Evolutionary conservation across 2,113 vertebrate species (phyloP).

Genomic region (Syngnathus scovelli): DNA sequence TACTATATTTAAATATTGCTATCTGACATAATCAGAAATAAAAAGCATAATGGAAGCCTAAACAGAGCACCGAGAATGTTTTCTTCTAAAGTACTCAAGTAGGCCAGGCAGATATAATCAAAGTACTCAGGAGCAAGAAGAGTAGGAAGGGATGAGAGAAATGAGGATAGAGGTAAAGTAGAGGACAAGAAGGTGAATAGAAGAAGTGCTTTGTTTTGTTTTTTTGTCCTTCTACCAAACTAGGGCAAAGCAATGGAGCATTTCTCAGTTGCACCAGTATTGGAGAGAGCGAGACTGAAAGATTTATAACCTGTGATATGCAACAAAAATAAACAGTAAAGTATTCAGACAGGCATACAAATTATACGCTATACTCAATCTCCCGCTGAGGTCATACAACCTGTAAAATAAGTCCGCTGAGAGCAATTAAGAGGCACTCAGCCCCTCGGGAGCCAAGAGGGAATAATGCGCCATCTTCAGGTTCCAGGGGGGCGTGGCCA

Average conservation of each 20-base stretch:
- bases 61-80: slow-evolving; percentile 27
- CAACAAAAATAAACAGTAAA: not conserved
- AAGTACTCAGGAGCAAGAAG: slow-evolving; percentile 13
- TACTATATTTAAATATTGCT: slow-evolving; percentile 10
- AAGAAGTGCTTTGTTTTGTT: not conserved
- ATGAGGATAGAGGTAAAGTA: slow-evolving; percentile 5
- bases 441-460: slow-evolving; percentile 73
- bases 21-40: slow-evolving; percentile 21
- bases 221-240: slow-evolving; percentile 10
- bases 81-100: slow-evolving; percentile 60
- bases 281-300: not conserved
- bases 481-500: slow-evolving; percentile 38
- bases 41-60: slow-evolving; percentile 26
- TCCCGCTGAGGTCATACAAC: slow-evolving; percentile 40
- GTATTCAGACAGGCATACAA: not conserved
- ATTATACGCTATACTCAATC: not conserved
- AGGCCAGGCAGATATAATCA: slow-evolving; percentile 41
- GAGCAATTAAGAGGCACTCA: slow-evolving; percentile 69
- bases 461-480: slow-evolving; percentile 69
- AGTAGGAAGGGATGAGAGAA: not conserved
- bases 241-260: not conserved
- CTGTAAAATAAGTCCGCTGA: slow-evolving; percentile 84
- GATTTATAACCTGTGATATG: not conserved
- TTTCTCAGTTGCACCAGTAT: not conserved
- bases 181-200: slow-evolving; percentile 2